Evolutionary conservation across 2,113 vertebrate species (phyloP), one percentile per base, ranked within the genome.

Genomic region (Potamarius usumacintae): DNA sequence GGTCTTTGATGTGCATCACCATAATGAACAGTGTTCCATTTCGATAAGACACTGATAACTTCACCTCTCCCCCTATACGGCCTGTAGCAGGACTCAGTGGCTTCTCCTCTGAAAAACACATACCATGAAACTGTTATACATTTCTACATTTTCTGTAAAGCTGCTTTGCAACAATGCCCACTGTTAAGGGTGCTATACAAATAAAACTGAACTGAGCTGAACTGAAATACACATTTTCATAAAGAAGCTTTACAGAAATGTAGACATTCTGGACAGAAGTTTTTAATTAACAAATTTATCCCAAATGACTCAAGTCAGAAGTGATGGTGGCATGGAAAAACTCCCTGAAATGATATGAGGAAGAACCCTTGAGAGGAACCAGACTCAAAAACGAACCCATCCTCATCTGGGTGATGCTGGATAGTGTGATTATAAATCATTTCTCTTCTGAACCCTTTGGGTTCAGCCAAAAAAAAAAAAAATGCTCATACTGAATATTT

Each of bases 1-100:
- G 95, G 89, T 99, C 98, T 95, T 96, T 96, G 92, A 99, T 99
- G 95, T 99, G 98, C 98, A 99, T 99, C 91, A 99, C 97, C 98
- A 99, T 99, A 94, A 99, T 97, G 95, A 99, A 99, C 0, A 99
- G 97, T 27, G 96, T 99, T 88, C 96, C 96, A 90, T 99, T 99
- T 94, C 98, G 95, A 87, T 99, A 99, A 42, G 98, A 99, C 91
- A 99, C 93, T 0, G 98, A 99, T 4, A 99, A 92, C 90, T 99
- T 99, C 90, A 99, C 97, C 92, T 99, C 97, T 91, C 98, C 98
- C 92, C 97, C 98, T 84, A 99, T 96, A 86, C 96, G 97, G 72
- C 97, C 97, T 60, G 96, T 94, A 25, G 94, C 95, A 85, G 97
- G 97, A 93, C 97, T 99, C 87, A 96, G 92, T 5, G 94, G 94